These are phyloP conservation scores for Nipponacmea schrenckii DNA, from an alignment of 2,888 invertebrate genomes.

Conservation along the genomic window DNA sequence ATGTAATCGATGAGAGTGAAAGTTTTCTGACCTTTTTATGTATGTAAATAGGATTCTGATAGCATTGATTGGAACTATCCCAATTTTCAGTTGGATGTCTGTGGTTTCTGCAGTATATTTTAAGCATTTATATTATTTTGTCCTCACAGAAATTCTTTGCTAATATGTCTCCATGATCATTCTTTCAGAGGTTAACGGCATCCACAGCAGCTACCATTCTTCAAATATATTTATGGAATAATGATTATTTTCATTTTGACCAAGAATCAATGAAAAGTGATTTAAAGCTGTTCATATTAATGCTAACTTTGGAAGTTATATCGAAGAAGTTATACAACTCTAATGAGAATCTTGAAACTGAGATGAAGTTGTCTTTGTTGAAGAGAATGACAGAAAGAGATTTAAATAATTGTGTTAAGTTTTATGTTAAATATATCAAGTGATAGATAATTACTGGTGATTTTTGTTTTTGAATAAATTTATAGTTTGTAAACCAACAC, in stretches of 20 bases:
- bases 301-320: neutral
- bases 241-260: conserved; percentile 20
- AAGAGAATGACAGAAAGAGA: neutral
- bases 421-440: neutral
- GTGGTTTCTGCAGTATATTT: no score
- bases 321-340: neutral
- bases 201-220: conserved; percentile 45
- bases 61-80: no score
- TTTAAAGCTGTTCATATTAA: neutral
- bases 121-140: no score
- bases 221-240: conserved; percentile 43
- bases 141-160: no score
- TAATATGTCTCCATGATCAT: no score
- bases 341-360: neutral
- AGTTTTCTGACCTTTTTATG: no score
- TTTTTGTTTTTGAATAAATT: no score
- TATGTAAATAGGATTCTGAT: no score
- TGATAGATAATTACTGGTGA: no score
- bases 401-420: neutral
- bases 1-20: no score
- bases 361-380: neutral
- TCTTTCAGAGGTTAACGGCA: conserved; percentile 46
- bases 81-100: no score
- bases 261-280: neutral
- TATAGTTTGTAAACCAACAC: no score